phyloP scores from a whole-genome alignment of 2,888 invertebrate genomes.

The Xestia ashworthii region DNA sequence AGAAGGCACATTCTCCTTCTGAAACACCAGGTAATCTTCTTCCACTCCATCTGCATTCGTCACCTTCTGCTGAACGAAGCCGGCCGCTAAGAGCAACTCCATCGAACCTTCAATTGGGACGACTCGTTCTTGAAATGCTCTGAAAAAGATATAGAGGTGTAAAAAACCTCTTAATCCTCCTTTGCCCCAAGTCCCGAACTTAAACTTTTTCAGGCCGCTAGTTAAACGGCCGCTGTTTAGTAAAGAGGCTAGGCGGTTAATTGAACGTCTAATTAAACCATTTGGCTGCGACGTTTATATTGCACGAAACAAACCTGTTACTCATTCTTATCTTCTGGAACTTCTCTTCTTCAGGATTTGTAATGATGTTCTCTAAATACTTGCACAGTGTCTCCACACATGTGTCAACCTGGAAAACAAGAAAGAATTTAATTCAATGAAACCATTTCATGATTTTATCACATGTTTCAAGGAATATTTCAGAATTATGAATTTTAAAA shows the following conservation, averaged over 20 bases:
- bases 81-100: conserved; percentile 95
- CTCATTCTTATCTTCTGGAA: conserved; percentile 96
- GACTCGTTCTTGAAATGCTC: conserved; percentile 95
- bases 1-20: conserved; percentile 90
- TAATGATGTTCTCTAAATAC: conserved; percentile 97
- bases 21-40: conserved; percentile 93
- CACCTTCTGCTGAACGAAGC: conserved; percentile 93
- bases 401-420: conserved; percentile 91
- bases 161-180: too few relatives aligned
- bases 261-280: too few relatives aligned
- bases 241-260: too few relatives aligned
- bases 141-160: conserved; percentile 59
- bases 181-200: too few relatives aligned
- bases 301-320: conserved; percentile 90
- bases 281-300: too few relatives aligned
- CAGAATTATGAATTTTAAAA: too few relatives aligned
- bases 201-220: too few relatives aligned
- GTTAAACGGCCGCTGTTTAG: too few relatives aligned
- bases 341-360: conserved; percentile 96
- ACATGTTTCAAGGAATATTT: not conserved
- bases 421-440: not conserved
- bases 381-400: conserved; percentile 97
- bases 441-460: not conserved
- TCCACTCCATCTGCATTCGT: conserved; percentile 88
- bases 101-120: conserved; percentile 94